Base-by-base conservation (phyloP, 1,140 invertebrate species). In the Lepidotrigona ventralis region DNA sequence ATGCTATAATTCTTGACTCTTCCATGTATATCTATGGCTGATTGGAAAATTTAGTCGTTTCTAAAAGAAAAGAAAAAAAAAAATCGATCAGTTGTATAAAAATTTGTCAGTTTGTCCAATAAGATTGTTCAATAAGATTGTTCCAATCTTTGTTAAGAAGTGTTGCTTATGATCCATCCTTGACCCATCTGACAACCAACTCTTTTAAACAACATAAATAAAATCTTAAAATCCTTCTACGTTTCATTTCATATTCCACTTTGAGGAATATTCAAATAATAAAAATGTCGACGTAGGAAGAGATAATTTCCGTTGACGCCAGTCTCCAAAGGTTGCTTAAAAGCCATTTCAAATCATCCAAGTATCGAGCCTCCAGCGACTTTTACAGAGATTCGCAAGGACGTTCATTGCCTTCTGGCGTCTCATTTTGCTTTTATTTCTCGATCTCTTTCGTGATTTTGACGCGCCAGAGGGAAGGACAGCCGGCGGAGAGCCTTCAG, bases 391-490 rank as follows among this genome's bases (percentile, higher is more conserved):
- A 69, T 82, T 69, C 11, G 17, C 64, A 77, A 82, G 66, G 54
- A 33, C 54, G 54, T 58, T 33, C 46, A 76, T 23, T 23, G 56
- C n/a, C 21, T 60, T 19, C 0, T 15, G 19, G 5, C 23, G 14
- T 29, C 14, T 33, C 6, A 63, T 51, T 5, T 21, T 17, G 54
- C 14, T 77, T 77, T 26, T 51, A 26, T 76, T 51, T 39, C 0
- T 33, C 19, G 29, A 68, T 23, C 2, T 71, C 12, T 23, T 77
- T 60, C 26, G 64, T 66, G 64, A 70, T 70, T 39, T 26, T 51
- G n/a, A n/a, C 33, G 51, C 6, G 39, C 23, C 75, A 54, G 17
- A 17, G 63, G 33, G 68, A 83, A 88, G 83, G 86, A 69, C 86
- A 29, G 5, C 68, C 53, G 19, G 33, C 39, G 14, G 39, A 68